Conservation (phyloP, 2,113 vertebrate genomes). For the Xiphorhynchus elegans region DNA sequence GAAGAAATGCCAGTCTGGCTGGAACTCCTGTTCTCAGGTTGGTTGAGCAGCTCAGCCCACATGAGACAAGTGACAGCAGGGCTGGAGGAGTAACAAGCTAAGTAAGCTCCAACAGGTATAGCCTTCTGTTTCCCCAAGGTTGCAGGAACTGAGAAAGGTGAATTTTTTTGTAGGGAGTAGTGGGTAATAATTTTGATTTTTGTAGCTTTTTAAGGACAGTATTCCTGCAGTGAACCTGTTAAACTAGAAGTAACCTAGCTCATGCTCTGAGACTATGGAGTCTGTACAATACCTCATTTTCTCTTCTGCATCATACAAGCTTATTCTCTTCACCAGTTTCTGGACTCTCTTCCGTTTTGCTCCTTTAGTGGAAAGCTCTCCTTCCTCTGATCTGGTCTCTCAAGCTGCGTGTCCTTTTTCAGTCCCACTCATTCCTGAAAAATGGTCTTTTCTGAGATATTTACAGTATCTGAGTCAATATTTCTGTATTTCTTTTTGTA, state of each 20-base stretch:
- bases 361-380: background rate
- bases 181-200: background rate
- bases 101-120: background rate
- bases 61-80: background rate
- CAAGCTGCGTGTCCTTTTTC: background rate
- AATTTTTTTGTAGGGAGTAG: background rate
- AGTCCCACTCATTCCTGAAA: conserved; percentile 16
- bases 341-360: background rate
- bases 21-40: background rate
- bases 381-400: background rate
- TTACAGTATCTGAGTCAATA: conserved; percentile 38
- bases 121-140: background rate
- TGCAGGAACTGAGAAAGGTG: background rate
- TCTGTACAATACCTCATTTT: background rate
- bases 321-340: background rate
- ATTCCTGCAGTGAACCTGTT: background rate
- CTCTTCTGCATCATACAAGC: background rate
- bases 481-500: conserved; percentile 5
- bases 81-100: background rate
- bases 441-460: conserved; percentile 7
- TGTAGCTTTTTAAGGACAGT: background rate
- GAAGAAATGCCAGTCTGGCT: background rate
- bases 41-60: conserved; percentile 16
- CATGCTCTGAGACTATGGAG: background rate
- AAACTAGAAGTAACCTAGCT: background rate